Percentiles rank a stretch among this genome's conserved stretches.
Conservation (phyloP, 1,140 invertebrate genomes). For the Agraylea sexmaculata region DNA sequence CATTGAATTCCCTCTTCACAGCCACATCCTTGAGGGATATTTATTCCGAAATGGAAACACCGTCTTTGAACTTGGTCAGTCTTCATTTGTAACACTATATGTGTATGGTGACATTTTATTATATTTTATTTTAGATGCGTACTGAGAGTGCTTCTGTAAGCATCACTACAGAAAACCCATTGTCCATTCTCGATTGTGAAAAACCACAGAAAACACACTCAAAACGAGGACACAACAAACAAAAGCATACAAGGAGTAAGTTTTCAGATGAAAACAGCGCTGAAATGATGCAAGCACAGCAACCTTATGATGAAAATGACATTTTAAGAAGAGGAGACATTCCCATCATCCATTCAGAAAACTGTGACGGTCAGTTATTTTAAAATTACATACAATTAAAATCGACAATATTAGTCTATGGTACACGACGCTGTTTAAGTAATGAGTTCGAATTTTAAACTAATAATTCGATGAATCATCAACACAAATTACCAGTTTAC, state of each 20-base stretch:
- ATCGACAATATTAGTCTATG: background rate
- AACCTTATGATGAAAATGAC: conserved; percentile 27
- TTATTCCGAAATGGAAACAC: conserved; percentile 16
- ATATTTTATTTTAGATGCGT: too few relatives aligned
- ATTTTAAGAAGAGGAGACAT: conserved; percentile 58
- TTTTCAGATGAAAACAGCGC: too few relatives aligned
- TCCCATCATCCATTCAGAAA: conserved; percentile 52
- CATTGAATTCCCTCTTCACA: conserved; percentile 10
- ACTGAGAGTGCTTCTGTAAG: too few relatives aligned
- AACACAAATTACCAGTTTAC: too few relatives aligned
- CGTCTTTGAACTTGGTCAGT: conserved; percentile 16
- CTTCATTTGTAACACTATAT: background rate
- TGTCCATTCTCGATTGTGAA: too few relatives aligned
- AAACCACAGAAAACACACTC: too few relatives aligned
- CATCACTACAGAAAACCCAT: too few relatives aligned
- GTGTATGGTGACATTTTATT: too few relatives aligned
- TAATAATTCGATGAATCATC: too few relatives aligned
- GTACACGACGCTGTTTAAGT: background rate
- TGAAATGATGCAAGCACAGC: conserved; percentile 31
- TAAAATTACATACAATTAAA: background rate
- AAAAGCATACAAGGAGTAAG: too few relatives aligned
- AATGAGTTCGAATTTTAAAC: background rate
- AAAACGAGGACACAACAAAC: too few relatives aligned
- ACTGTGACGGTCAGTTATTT: conserved; percentile 45
- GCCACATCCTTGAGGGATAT: conserved; percentile 15